Evolutionary conservation across 2,888 invertebrate species (phyloP), one percentile per base, ranked within the genome.

Genomic region (Eumerus sabulonum): DNA sequence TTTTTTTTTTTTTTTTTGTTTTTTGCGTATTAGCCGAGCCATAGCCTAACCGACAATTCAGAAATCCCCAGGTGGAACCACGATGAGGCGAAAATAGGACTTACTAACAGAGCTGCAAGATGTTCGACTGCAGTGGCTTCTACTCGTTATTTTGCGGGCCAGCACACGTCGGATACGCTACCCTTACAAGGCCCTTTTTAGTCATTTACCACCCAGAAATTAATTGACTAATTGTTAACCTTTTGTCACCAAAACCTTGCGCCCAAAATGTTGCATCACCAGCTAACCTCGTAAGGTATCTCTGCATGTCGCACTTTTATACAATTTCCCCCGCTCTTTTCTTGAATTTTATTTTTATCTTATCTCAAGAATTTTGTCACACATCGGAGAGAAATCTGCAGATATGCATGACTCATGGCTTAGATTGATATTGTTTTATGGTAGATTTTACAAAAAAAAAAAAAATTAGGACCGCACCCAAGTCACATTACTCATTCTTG

Each of bases 201-300:
- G n/a, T n/a, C n/a, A n/a, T n/a, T n/a, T n/a, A n/a, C n/a, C n/a
- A n/a, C n/a, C n/a, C n/a, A 27, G 27, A 27, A 7, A 7, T 27
- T 27, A 27, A 27, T 27, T 27, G 7, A 4, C 27, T 47, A 53
- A 38, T 64, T 40, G 9, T 47, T 18, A 13, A 53, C 11, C 44
- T 62, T 45, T 51, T 48, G 40, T 42, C n/a, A 40, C 17, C 53
- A n/a, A 17, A 59, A 50, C 77, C 77, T 77, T 73, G 62, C 45
- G 66, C 47, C 42, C 18, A 51, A 57, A 62, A 53, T 73, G 73
- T 68, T 63, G 67, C 67, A 50, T 67, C 77, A 77, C 67, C 77
- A 67, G 5, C 44, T 73, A 73, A 73, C 77, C 77, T 54, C 53
- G 68, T 54, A 62, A 62, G 47, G 11, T 57, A 44, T 60, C 42